A percentile compares a stretch with the other conserved stretches of the same genome.
Evolutionary conservation across 2,113 vertebrate species (phyloP).

Genomic region (Sebastes schlegelii): DNA sequence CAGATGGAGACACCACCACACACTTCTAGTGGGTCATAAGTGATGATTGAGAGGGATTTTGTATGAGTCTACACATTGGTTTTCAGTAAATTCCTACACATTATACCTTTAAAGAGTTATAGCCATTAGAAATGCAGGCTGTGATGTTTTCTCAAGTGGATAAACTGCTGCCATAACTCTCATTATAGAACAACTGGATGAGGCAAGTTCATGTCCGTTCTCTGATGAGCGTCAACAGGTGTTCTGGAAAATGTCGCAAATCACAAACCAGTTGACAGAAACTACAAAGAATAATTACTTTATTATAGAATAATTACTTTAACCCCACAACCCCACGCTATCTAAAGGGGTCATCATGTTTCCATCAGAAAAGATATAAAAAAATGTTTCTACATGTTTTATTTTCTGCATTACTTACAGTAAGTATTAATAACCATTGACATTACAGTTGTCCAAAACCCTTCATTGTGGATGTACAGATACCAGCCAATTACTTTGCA

Average conservation of each 20-base stretch:
- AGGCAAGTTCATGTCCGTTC: not conserved
- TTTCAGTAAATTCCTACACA: too few species aligned
- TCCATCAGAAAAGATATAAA: not conserved
- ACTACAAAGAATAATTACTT: not conserved
- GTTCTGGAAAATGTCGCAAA: not conserved
- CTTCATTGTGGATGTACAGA: not conserved
- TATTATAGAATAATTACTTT: not conserved
- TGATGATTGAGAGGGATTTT: too few species aligned
- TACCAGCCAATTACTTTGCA: not conserved
- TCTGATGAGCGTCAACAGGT: slow-evolving; percentile 3
- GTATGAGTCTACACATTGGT: too few species aligned
- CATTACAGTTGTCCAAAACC: not conserved
- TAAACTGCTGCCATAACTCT: not conserved
- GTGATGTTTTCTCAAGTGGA: not conserved
- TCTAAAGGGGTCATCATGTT: not conserved
- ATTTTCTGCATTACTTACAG: not conserved
- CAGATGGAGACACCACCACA: too few species aligned
- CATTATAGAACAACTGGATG: not conserved
- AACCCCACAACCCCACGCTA: not conserved
- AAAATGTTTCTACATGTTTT: not conserved
- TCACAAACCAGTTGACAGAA: not conserved
- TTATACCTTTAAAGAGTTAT: too few species aligned
- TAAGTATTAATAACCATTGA: not conserved
- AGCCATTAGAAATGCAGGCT: not conserved
- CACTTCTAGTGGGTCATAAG: too few species aligned